A percentile compares a stretch with the other conserved stretches of the same genome.
phyloP scores from a whole-genome alignment of 2,113 vertebrate genomes.

The Nansenia antarctica region DNA sequence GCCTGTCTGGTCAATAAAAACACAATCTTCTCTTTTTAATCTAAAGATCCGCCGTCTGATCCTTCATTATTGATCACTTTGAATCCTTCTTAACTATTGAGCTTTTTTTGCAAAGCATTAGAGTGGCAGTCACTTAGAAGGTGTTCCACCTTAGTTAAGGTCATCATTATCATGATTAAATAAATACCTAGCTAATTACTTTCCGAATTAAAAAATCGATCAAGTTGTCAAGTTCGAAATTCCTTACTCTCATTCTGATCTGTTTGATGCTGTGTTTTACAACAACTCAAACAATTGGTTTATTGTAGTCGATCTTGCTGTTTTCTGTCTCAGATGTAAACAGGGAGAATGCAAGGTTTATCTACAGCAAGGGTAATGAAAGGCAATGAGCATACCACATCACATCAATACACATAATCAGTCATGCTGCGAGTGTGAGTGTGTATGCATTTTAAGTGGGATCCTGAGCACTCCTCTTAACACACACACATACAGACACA shows the following conservation, averaged over 20 bases:
- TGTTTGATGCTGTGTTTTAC: not conserved
- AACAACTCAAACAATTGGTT: not conserved
- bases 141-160: not conserved
- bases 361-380: not conserved
- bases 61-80: too few relatives aligned
- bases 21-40: too few relatives aligned
- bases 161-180: not conserved
- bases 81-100: too few relatives aligned
- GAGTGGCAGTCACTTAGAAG: not conserved
- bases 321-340: not conserved
- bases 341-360: not conserved
- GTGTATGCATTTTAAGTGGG: conserved; percentile 4
- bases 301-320: too few relatives aligned
- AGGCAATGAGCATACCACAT: not conserved
- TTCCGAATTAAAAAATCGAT: conserved; percentile 38
- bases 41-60: too few relatives aligned
- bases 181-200: conserved; percentile 20
- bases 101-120: not conserved
- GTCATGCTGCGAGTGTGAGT: conserved; percentile 5
- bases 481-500: not conserved
- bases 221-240: conserved; percentile 26
- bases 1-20: too few relatives aligned
- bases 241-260: not conserved
- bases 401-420: not conserved
- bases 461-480: not conserved